Percentiles rank a stretch among this genome's conserved stretches.
Conservation (phyloP, 2,797 vertebrate genomes). For the Enteromius argenteus region DNA sequence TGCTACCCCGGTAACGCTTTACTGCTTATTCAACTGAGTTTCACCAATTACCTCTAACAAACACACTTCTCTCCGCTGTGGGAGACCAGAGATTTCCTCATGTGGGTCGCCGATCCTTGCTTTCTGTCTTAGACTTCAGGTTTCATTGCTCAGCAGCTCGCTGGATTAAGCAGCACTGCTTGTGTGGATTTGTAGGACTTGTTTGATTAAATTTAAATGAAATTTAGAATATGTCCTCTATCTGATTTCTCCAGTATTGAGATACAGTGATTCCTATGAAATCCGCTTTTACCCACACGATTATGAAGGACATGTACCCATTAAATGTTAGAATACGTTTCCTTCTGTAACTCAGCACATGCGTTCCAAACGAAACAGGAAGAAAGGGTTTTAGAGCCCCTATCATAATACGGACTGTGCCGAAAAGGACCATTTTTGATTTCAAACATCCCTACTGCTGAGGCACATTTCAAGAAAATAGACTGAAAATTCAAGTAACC, state of each 20-base stretch:
- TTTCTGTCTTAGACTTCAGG: constrained; percentile 16
- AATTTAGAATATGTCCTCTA: neutral
- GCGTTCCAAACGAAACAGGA: constrained; percentile 93
- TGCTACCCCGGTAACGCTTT: constrained; percentile 54
- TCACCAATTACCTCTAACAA: constrained; percentile 56
- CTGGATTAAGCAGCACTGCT: constrained; percentile 25
- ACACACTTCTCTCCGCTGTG: constrained; percentile 50
- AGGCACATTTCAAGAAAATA: constrained; percentile 66
- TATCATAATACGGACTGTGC: constrained; percentile 85
- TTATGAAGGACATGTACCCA: constrained; percentile 70
- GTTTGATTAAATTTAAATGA: neutral
- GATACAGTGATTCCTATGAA: constrained; percentile 8
- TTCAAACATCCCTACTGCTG: constrained; percentile 83
- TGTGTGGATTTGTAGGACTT: neutral
- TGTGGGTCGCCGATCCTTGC: constrained; percentile 30
- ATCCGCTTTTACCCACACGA: constrained; percentile 39
- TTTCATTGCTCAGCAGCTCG: constrained; percentile 28
- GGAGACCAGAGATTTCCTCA: constrained; percentile 48
- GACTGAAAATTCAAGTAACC: constrained; percentile 70
- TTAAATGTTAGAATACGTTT: constrained; percentile 91
- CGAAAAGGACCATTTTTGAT: constrained; percentile 73
- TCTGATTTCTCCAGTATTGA: constrained; percentile 15
- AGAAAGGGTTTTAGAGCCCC: constrained; percentile 87
- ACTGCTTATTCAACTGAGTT: constrained; percentile 51
- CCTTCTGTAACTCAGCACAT: constrained; percentile 83